These are phyloP conservation scores for Aspidapion aeneum DNA, from an alignment of 2,888 invertebrate genomes.

Conservation along the genomic window DNA sequence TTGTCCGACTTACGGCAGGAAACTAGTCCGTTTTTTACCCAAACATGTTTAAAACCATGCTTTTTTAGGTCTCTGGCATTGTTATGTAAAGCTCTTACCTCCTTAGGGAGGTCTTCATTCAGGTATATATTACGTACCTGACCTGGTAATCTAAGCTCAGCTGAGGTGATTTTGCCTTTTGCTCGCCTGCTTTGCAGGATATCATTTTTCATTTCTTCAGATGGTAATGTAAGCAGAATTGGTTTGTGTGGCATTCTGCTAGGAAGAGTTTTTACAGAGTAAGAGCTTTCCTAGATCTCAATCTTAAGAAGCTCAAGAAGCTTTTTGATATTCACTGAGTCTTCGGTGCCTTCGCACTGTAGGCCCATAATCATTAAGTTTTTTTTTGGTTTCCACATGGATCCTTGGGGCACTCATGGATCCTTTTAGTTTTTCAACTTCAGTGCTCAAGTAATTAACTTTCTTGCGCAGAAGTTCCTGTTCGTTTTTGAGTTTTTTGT, in stretches of 20 bases:
- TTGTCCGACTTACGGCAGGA: neutral
- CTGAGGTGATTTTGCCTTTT: neutral
- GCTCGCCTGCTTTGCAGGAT: neutral
- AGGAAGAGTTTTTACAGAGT: neutral
- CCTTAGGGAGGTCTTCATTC: neutral
- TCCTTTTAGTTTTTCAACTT: neutral
- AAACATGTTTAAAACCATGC: neutral
- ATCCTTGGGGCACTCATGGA: neutral
- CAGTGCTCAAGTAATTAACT: neutral
- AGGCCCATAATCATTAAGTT: neutral
- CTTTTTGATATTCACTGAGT: no score
- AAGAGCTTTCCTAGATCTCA: neutral
- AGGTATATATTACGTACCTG: neutral
- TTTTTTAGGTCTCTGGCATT: neutral
- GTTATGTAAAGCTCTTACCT: neutral
- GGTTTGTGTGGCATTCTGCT: neutral
- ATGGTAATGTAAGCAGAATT: neutral
- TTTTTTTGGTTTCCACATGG: neutral
- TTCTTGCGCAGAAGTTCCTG: neutral
- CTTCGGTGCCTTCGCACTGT: neutral
- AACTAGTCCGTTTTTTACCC: neutral
- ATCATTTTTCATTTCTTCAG: neutral
- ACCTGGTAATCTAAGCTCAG: neutral
- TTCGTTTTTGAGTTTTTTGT: neutral
- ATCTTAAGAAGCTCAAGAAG: neutral